Base-by-base conservation (phyloP, 92 coral and sea anemone species). In the Scolanthus callimorphus region DNA sequence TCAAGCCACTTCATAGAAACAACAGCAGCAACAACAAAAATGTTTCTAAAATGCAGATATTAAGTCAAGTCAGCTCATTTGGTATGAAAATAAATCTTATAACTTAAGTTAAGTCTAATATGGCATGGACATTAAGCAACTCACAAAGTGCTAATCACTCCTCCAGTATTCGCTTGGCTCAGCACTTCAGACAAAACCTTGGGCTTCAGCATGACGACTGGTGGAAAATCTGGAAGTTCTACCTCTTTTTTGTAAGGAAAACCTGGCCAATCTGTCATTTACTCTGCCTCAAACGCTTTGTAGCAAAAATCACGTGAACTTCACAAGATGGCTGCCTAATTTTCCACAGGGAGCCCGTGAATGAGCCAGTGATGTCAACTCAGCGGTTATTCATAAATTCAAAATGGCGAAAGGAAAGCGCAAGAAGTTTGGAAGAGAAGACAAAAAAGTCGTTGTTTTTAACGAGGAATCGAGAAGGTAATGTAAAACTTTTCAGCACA, bases 131-230 rank as follows among this genome's bases (percentile, higher is more conserved):
- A n/a, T n/a, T n/a, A n/a, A n/a, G n/a, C n/a, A 53, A 77, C 97
- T 76, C 70, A 91, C 97, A 91, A 57, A 8, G 97, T 82, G 47
- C 95, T 87, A 13, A 76, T 48, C 1, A 91, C 96, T 25, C 97
- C 97, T 19, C 96, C 96, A 22, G 91, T 88, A 20, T 80, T 91
- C 15, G 90, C 97, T 72, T 91, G 96, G 3, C 86, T 84, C 2
- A 91, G 79, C 44, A 91, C 76, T 50, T 91, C 97, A 26, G 92
- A 70, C 21, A 91, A 78, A n/a, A 87, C 96, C 77, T 84, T 91
- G 1, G 97, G 97, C 49, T 89, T 86, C 31, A 91, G 50, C 97
- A 91, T 91, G 51, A 70, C 83, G 20, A 72, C 76, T 22, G 76
- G 89, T 52, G 89, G 95, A 34, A 82, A 82, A 62, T 82, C 85